phyloP scores from a whole-genome alignment of 1,140 invertebrate genomes.

The Sweltsa coloradensis region DNA sequence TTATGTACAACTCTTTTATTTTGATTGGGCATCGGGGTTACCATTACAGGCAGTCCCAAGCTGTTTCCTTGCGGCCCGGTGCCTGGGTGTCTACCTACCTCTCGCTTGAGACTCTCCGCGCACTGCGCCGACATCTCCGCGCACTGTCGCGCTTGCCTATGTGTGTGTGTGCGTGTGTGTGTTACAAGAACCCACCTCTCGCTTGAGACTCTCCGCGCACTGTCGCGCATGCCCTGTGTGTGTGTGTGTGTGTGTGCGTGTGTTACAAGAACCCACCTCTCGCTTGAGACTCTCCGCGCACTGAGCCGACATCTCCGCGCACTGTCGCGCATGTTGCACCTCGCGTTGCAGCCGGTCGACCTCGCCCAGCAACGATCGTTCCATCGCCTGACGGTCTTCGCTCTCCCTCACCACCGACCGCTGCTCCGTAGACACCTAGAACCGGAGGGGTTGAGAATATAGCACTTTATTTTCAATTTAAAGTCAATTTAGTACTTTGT shows the following conservation, averaged over 20 bases:
- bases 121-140: slow-evolving; percentile 67
- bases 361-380: slow-evolving; percentile 61
- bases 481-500: background rate
- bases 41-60: too few relatives aligned
- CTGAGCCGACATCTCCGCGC: slow-evolving; percentile 64
- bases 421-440: slow-evolving; percentile 20
- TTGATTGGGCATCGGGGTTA: too few relatives aligned
- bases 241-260: too few relatives aligned
- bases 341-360: slow-evolving; percentile 69
- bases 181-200: slow-evolving; percentile 40
- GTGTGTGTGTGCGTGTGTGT: too few relatives aligned
- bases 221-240: slow-evolving; percentile 71
- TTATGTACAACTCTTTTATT: too few relatives aligned
- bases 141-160: slow-evolving; percentile 64
- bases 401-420: slow-evolving; percentile 19
- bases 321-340: slow-evolving; percentile 67
- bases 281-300: slow-evolving; percentile 67
- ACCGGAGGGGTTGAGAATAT: slow-evolving; percentile 9
- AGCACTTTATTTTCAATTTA: background rate
- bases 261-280: slow-evolving; percentile 37
- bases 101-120: slow-evolving; percentile 65
- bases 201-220: slow-evolving; percentile 64
- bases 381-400: slow-evolving; percentile 47
- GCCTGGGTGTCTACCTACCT: too few relatives aligned
- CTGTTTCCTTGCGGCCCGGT: too few relatives aligned